phyloP scores from a whole-genome alignment of 2,113 vertebrate genomes.

The Neodon shergylaensis region DNA sequence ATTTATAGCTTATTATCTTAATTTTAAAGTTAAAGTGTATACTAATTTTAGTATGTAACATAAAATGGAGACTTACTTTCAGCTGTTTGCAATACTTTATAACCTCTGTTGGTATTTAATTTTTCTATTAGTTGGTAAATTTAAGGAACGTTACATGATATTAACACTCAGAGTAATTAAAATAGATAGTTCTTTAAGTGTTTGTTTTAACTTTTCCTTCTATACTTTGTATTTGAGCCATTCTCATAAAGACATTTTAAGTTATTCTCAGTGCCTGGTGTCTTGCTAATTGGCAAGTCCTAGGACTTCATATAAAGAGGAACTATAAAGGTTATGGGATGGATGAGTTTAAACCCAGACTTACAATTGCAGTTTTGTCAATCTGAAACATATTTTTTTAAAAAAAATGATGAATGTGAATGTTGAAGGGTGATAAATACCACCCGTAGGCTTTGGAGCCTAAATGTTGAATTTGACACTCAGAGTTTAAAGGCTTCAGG shows the following conservation, averaged over 20 bases:
- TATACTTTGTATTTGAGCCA: not conserved
- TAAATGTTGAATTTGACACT: constrained; percentile 67
- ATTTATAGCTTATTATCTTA: not conserved
- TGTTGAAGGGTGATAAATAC: constrained; percentile 61
- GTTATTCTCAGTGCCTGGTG: not conserved
- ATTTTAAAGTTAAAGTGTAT: constrained; percentile 23
- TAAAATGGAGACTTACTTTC: not conserved
- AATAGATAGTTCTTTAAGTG: not conserved
- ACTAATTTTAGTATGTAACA: not conserved
- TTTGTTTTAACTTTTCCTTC: constrained; percentile 25
- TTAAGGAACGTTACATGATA: not conserved
- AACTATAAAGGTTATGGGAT: constrained; percentile 1
- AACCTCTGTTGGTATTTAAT: not conserved
- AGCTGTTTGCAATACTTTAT: not conserved
- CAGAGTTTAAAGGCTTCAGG: constrained; percentile 65
- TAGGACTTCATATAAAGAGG: constrained; percentile 38
- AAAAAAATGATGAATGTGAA: constrained; percentile 46
- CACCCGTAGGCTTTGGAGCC: not conserved
- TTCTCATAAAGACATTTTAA: constrained; percentile 53
- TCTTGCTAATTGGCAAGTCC: constrained; percentile 26
- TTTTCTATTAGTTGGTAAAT: not conserved
- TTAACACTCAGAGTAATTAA: not conserved
- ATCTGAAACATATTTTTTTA: constrained; percentile 61
- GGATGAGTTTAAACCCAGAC: constrained; percentile 28
- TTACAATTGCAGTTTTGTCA: constrained; percentile 41